Base-by-base conservation (phyloP, 2,888 invertebrate genomes). In the Leptinotarsa juncta region DNA sequence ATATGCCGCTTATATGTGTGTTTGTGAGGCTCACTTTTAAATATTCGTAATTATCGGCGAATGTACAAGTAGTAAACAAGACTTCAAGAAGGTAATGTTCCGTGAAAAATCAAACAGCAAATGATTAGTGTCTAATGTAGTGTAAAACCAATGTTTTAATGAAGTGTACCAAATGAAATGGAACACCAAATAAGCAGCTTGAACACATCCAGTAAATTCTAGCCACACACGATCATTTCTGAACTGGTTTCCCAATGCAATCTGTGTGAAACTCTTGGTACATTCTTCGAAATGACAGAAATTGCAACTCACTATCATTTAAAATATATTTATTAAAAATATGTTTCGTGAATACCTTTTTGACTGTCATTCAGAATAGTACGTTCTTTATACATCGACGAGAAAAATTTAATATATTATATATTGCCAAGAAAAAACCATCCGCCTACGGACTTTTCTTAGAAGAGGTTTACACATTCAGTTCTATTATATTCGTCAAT, bases 191-290 rank as follows among this genome's bases (percentile, higher is more conserved):
- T 20, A 57, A 57, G 57, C 57, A 57, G 57, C 20, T 57, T 20
- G 23, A 57, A 20, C 18, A 20, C 18, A 20, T 57, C 57, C 57
- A 57, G 57, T 57, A 57, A 20, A 57, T 20, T 20, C 18, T 14
- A 57, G 57, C 57, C 57, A 57, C 57, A 57, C 57, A 57, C 57
- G 57, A 57, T 57, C 57, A 18, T 57, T 57, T 57, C 57, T 23
- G 57, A 57, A 20, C 57, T 20, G 57, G 57, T 57, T 57, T 18
- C 0, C 53, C 18, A 53, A 16, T 18, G 1, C 16, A 53, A 53
- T n/a, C 3, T 53, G 16, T 18, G 16, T 53, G 53, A 10, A 53
- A 53, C 5, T 5, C 18, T 53, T 1, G 7, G 0, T 10, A 2
- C 10, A 42, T 42, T 42, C 42, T 42, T 42, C 10, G 10, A 42